These are phyloP conservation scores for Rotaria socialis DNA, from an alignment of 2,888 invertebrate species.

Conservation along the genomic window DNA sequence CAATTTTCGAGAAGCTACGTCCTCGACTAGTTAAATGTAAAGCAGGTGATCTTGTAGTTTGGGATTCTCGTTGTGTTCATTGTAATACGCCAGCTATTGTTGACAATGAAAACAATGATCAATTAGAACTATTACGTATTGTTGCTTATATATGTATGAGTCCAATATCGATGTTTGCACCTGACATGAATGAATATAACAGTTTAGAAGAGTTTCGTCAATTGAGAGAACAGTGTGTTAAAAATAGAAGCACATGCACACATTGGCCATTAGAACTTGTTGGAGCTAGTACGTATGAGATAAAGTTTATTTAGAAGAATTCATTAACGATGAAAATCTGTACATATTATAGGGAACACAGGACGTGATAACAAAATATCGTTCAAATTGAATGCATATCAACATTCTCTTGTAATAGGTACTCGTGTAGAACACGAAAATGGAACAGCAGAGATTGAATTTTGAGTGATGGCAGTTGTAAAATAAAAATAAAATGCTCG, in stretches of 20 bases:
- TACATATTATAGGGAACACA: neutral
- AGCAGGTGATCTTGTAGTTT: constrained; percentile 13
- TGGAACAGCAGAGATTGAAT: neutral
- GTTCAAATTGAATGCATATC: neutral
- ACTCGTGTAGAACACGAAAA: neutral
- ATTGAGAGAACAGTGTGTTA: neutral
- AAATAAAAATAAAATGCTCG: neutral
- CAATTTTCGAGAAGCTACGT: neutral
- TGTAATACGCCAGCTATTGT: constrained; percentile 13
- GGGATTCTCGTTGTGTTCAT: constrained; percentile 28
- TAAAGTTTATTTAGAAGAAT: neutral
- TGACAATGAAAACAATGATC: neutral
- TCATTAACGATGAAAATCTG: neutral
- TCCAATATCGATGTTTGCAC: neutral
- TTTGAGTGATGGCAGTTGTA: neutral
- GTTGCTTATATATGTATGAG: neutral
- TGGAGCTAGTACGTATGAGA: neutral
- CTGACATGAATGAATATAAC: neutral
- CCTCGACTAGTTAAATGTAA: constrained; percentile 15
- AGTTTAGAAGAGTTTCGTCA: neutral
- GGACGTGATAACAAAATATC: neutral
- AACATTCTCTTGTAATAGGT: neutral
- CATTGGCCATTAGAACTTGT: neutral
- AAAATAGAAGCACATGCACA: neutral
- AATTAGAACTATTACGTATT: neutral